These are phyloP conservation scores for Eretmochelys imbricata DNA, from an alignment of 2,113 vertebrate species.

Conservation along the genomic window DNA sequence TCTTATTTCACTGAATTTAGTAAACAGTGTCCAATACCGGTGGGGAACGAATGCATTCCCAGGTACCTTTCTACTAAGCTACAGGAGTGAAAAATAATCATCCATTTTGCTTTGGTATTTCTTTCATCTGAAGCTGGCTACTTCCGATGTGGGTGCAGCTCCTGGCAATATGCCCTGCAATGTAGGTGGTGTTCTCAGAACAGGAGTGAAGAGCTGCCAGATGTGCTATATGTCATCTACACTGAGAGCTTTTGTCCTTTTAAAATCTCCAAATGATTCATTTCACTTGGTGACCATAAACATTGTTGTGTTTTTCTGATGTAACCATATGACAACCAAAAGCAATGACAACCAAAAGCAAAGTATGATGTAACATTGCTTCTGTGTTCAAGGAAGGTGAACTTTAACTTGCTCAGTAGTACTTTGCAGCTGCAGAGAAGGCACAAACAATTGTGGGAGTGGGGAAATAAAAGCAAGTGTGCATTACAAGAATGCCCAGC, in stretches of 20 bases:
- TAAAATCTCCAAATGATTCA: conserved; percentile 23
- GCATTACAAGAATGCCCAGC: conserved; percentile 34
- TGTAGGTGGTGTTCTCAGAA: conserved; percentile 6
- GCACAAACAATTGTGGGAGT: background rate
- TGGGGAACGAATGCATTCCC: conserved; percentile 6
- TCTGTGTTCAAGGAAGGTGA: conserved; percentile 62
- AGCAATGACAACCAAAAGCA: background rate
- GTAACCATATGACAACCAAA: conserved; percentile 22
- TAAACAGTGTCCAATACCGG: background rate
- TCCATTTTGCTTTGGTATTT: conserved; percentile 41
- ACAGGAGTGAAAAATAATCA: conserved; percentile 52
- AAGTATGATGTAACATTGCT: conserved; percentile 36
- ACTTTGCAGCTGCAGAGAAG: conserved; percentile 64
- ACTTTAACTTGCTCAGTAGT: conserved; percentile 64
- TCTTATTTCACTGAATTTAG: conserved; percentile 24
- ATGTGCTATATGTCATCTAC: conserved; percentile 37
- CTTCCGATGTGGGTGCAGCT: conserved; percentile 54
- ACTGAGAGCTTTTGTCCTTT: conserved; percentile 32
- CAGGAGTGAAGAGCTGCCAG: conserved; percentile 16
- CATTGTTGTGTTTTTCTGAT: conserved; percentile 16
- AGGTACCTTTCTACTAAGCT: conserved; percentile 14
- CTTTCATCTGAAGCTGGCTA: conserved; percentile 28
- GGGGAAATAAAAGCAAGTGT: conserved; percentile 60
- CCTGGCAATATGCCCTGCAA: conserved; percentile 23
- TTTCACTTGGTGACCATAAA: conserved; percentile 18